Evolutionary conservation across 2,797 vertebrate species (phyloP), one percentile per base, ranked within the genome.

Genomic region (Odontamblyopus lacepedii): DNA sequence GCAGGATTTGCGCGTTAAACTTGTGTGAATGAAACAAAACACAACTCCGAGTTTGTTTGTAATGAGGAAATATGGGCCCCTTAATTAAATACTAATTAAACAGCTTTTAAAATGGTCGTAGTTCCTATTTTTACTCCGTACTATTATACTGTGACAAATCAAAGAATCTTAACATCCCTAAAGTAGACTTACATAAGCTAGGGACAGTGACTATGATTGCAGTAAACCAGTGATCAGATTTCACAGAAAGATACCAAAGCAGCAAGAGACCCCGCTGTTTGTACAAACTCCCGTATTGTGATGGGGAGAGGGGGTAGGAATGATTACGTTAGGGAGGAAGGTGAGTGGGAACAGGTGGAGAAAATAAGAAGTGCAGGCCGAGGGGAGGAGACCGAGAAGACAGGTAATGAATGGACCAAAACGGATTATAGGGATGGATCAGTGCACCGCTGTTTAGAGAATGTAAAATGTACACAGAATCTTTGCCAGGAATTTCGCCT

Each of bases 401-500:
- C 65, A 55, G 26, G 27, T 53, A 55, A 67, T 67, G 65, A 19
- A n/a, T 30, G 29, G 65, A 55, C 29, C 18, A 67, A 55, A 53
- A 30, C 18, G 27, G 48, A 67, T 53, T 67, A 53, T 13, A 18
- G 50, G 50, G 29, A n/a, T 13, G 48, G 44, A 50, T 63, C 55
- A 16, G 73, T 77, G 69, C 56, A 44, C 72, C 56, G 62, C 70
- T 55, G 62, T 65, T 69, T 38, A 57, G 71, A 63, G 44, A 51
- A 44, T 32, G n/a, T 64, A 56, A 73, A 81, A 63, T 53, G 64
- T 60, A 73, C 35, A 30, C 27, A 62, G 27, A 59, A 64, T 63
- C 67, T 71, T 77, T 63, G 81, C 73, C 75, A 70, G 53, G 69
- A 73, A 41, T 78, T 76, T 70, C 7, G 55, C 70, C 68, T 44